These are phyloP conservation scores for Leuciscus idus DNA, from an alignment of 2,113 vertebrate species.

Conservation along the genomic window DNA sequence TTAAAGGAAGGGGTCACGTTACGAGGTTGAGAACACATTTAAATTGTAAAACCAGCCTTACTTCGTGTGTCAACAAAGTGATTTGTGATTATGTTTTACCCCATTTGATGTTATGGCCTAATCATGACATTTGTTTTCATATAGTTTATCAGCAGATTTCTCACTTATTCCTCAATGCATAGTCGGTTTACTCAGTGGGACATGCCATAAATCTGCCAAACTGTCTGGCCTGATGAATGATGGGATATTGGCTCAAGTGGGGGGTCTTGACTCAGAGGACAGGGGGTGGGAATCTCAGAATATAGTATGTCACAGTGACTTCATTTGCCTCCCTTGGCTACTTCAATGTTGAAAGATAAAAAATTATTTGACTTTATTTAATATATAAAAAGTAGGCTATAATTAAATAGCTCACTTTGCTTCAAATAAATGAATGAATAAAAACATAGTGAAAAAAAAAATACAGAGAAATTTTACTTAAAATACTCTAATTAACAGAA, in stretches of 20 bases:
- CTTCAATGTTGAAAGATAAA: not conserved
- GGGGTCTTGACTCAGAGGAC: constrained; percentile 58
- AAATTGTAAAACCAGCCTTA: not conserved
- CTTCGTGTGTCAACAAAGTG: not conserved
- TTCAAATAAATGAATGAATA: not conserved
- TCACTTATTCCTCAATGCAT: constrained; percentile 60
- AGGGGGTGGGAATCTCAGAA: constrained; percentile 35
- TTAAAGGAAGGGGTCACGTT: constrained; percentile 53
- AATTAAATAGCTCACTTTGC: not conserved
- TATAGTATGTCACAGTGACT: not conserved
- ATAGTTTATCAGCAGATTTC: constrained; percentile 39
- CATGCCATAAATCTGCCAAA: constrained; percentile 76
- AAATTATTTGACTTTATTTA: not conserved
- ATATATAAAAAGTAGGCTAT: not conserved
- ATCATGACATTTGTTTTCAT: constrained; percentile 26
- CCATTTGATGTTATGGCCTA: not conserved
- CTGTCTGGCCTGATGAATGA: constrained; percentile 65
- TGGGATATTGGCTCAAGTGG: constrained; percentile 68
- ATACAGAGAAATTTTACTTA: not conserved
- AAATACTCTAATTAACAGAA: constrained; percentile 16
- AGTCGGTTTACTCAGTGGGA: constrained; percentile 71
- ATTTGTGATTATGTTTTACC: constrained; percentile 1
- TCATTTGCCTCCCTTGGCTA: not conserved
- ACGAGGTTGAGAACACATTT: not conserved
- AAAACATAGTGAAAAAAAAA: not conserved